Base-by-base conservation (phyloP, 2,888 invertebrate genomes). In the Drosophila demipolita region DNA sequence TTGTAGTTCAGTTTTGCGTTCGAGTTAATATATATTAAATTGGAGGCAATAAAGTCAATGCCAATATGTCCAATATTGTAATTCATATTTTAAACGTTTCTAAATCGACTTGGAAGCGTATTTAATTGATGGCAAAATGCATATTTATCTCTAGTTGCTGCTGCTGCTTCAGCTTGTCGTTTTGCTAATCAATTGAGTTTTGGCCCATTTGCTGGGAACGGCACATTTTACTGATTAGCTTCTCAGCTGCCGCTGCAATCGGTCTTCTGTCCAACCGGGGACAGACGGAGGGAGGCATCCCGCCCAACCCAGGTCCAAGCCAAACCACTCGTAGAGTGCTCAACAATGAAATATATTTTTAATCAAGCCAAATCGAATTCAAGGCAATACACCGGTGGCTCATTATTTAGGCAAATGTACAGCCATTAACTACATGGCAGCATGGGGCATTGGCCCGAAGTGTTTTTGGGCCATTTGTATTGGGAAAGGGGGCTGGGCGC, bases 301-400 rank as follows among this genome's bases (percentile, higher is more conserved):
- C 12, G 49, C 38, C 26, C 38, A 23, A 7, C 11, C 49, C 52
- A 63, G 45, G 4, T 15, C 45, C 58, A 52, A 23, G 2, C 23
- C 62, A 70, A 17, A 66, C 70, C 74, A 74, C 74, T 81, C 66
- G 53, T n/a, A 35, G 54, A 53, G 58, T 15, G 59, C 54, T 65
- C 69, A 78, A 85, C 81, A 89, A 87, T 87, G 90, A 87, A 88
- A 87, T 88, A 87, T 87, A 85, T 82, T 87, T 87, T 87, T 87
- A 87, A 87, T 87, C 87, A 89, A 85, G 89, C 85, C 74, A 89
- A 85, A 87, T 87, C 90, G 87, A 88, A 86, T 89, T 84, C 89
- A 79, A 85, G 80, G 87, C 89, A 86, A 87, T 87, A 82, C 87
- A 83, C 86, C 90, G 90, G 90, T 89, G 89, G 64, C 90, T 87